phyloP scores from a whole-genome alignment of 2,888 invertebrate species.

The Camponotus fellah region DNA sequence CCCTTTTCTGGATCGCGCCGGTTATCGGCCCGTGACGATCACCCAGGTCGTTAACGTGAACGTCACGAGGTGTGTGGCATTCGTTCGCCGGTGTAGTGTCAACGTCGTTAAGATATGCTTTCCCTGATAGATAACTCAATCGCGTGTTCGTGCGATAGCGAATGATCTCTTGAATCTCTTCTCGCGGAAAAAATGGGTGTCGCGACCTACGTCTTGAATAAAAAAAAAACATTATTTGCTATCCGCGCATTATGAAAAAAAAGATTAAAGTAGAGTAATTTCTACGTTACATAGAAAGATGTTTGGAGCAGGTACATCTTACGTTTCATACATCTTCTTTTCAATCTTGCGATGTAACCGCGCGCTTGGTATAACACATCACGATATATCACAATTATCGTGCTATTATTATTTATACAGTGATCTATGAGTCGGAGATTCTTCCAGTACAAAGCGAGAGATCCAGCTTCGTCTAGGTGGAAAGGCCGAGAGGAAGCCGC shows the following conservation, averaged over 20 bases:
- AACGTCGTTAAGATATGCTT: slow-evolving; percentile 80
- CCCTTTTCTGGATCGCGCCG: slow-evolving; percentile 81
- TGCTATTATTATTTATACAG: slow-evolving; percentile 54
- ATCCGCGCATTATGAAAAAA: background rate
- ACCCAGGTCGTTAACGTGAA: slow-evolving; percentile 76
- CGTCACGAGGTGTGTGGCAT: slow-evolving; percentile 82
- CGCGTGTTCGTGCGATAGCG: slow-evolving; percentile 59
- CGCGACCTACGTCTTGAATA: background rate
- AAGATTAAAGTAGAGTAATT: background rate
- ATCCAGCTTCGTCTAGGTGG: slow-evolving; percentile 40
- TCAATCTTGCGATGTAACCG: slow-evolving; percentile 33
- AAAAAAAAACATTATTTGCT: background rate
- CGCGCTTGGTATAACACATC: slow-evolving; percentile 42
- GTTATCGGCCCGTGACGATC: slow-evolving; percentile 72
- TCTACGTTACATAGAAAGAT: background rate
- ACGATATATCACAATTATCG: slow-evolving; percentile 57
- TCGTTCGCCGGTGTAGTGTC: slow-evolving; percentile 78
- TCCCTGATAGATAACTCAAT: slow-evolving; percentile 75
- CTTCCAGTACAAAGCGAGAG: slow-evolving; percentile 65
- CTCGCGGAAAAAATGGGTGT: background rate
- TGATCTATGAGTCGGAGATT: slow-evolving; percentile 60
- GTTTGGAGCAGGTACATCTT: slow-evolving; percentile 24
- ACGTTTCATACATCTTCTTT: slow-evolving; percentile 45
- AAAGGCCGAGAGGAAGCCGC: slow-evolving; percentile 64
- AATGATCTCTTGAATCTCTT: background rate